Conservation (phyloP, 1,140 invertebrate genomes). For the Plectus sambesii region DNA sequence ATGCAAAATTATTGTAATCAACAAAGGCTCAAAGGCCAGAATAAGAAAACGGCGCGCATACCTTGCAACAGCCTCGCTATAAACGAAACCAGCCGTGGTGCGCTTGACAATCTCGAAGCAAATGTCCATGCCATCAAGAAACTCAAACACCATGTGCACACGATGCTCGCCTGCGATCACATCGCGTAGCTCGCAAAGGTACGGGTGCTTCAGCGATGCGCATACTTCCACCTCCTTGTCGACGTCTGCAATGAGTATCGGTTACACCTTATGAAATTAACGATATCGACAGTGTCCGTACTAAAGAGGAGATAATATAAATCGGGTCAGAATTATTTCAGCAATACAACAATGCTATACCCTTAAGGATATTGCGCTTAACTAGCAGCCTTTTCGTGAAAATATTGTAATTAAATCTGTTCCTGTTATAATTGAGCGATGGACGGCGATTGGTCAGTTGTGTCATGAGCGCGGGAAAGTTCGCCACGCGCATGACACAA, state of each 20-base stretch:
- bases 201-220: constrained; percentile 95
- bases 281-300: constrained; percentile 12
- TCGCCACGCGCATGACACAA: too few relatives aligned
- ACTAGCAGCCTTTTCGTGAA: too few relatives aligned
- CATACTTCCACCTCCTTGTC: constrained; percentile 96
- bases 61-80: constrained; percentile 96
- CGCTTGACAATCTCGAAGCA: constrained; percentile 95
- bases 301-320: too few relatives aligned
- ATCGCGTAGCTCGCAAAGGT: constrained; percentile 91
- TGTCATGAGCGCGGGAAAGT: too few relatives aligned
- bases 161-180: constrained; percentile 97
- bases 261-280: not conserved
- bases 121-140: constrained; percentile 69
- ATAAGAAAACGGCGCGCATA: constrained; percentile 48
- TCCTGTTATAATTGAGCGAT: too few relatives aligned
- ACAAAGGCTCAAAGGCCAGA: not conserved
- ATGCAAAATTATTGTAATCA: too few relatives aligned
- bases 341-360: too few relatives aligned
- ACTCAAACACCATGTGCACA: constrained; percentile 69
- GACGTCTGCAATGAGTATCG: constrained; percentile 58
- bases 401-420: too few relatives aligned
- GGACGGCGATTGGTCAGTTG: too few relatives aligned
- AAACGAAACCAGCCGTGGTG: constrained; percentile 87
- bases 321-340: too few relatives aligned
- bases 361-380: too few relatives aligned